These are phyloP conservation scores for Rhinolophus ferrumequinum DNA, from an alignment of 2,113 vertebrate genomes.

Conservation along the genomic window DNA sequence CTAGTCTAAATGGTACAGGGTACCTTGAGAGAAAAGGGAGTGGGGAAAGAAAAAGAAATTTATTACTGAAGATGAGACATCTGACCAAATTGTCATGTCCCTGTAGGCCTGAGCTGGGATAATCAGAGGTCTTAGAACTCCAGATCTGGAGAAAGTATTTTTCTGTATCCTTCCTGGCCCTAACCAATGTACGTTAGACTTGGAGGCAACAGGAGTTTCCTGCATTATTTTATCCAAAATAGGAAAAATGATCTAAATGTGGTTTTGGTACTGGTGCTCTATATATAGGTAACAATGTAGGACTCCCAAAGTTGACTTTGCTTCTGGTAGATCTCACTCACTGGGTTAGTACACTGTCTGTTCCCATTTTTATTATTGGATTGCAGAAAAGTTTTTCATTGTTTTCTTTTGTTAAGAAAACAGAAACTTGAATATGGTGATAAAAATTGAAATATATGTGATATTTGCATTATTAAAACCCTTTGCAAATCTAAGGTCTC, in stretches of 20 bases:
- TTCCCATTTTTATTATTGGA: constrained; percentile 37
- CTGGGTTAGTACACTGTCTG: neutral
- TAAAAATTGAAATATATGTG: constrained; percentile 43
- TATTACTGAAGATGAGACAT: neutral
- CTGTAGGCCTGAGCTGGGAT: neutral
- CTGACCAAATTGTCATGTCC: neutral
- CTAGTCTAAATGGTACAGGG: neutral
- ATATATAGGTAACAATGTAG: neutral
- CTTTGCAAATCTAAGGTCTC: constrained; percentile 55
- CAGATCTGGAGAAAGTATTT: neutral
- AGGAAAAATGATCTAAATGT: neutral
- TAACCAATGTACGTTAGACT: neutral
- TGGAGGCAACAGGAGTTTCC: neutral
- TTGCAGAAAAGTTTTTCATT: constrained; percentile 18
- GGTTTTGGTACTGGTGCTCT: neutral
- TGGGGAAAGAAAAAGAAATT: neutral
- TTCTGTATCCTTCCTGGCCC: neutral
- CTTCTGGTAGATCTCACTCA: neutral
- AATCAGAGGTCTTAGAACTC: neutral
- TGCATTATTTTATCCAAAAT: constrained; percentile 7
- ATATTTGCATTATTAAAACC: constrained; percentile 44
- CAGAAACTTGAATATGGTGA: constrained; percentile 52
- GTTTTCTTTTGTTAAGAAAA: constrained; percentile 65
- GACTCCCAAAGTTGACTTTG: neutral
- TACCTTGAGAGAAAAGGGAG: neutral